Base-by-base conservation (phyloP, 2,113 vertebrate species). In the Asarcornis scutulata region DNA sequence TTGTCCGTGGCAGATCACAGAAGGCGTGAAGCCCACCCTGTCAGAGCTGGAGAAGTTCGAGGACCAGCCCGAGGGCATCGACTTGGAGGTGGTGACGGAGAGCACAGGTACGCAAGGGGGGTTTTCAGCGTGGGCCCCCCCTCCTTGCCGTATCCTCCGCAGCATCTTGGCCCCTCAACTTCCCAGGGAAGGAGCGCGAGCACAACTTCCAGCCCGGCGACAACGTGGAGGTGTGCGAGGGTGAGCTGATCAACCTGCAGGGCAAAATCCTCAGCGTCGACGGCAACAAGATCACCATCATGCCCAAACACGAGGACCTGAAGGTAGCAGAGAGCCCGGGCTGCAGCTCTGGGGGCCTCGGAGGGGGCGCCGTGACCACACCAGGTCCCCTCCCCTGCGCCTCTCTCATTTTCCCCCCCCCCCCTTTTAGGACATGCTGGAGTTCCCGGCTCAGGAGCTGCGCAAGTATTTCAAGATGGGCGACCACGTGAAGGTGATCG, bases 161-260 rank as follows among this genome's bases (percentile, higher is more conserved):
- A 1, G 4, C 0, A 3, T 2, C 1, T 13, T 1, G 2, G 10
- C 56, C 34, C 59, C 59, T 42, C 50, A 58, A 16, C 3, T 0
- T 17, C 67, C 9, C 75, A 99, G 99, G 99, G 31, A 99, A 99
- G 63, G 99, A 99, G 76, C 97, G 99, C 0, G 99, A 99, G 9
- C 99, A 99, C 98, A 99, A 99, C 94, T 98, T 99, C 93, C 99
- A 99, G 95, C 98, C 99, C 0, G 99, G 99, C 0, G 99, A 99
- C 97, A 99, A 99, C 1, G 99, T 99, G 97, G 99, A 99, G 95
- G 99, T 99, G 40, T 99, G 99, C 11, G 99, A 99, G 76, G 99
- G 99, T 0, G 99, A 99, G 97, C 87, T 99, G 88, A 99, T 99
- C 97, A 99, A 99, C 96, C 98, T 99, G 68, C 99, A 99, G 97